Conservation (phyloP, 2,888 invertebrate species). For the Nipponacmea schrenckii region DNA sequence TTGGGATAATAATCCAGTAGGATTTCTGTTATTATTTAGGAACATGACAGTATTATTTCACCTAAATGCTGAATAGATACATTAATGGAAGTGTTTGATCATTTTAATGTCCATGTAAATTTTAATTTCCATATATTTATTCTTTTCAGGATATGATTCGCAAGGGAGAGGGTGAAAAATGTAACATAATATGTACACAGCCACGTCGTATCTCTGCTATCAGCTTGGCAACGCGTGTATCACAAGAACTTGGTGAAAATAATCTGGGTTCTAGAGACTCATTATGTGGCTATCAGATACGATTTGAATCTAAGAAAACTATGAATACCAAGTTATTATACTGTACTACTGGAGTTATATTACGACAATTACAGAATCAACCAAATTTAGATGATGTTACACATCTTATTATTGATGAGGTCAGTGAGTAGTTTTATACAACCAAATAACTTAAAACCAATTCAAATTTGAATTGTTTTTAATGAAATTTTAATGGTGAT, state of each 20-base stretch:
- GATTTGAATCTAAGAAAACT: constrained; percentile 57
- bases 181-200: constrained; percentile 62
- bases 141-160: constrained; percentile 38
- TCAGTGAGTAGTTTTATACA: constrained; percentile 22
- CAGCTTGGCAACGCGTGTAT: constrained; percentile 61
- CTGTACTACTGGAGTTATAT: constrained; percentile 89
- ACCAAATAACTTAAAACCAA: too few relatives aligned
- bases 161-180: constrained; percentile 33
- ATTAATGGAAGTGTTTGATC: too few relatives aligned
- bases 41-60: too few relatives aligned
- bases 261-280: constrained; percentile 42
- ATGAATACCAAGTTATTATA: constrained; percentile 71
- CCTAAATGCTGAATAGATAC: too few relatives aligned
- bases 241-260: constrained; percentile 59
- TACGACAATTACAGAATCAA: constrained; percentile 82
- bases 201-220: constrained; percentile 64
- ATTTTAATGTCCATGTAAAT: too few relatives aligned
- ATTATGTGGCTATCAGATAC: constrained; percentile 57
- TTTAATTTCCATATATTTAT: too few relatives aligned
- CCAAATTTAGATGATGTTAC: constrained; percentile 49
- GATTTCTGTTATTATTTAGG: too few relatives aligned
- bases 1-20: too few relatives aligned
- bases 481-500: too few relatives aligned
- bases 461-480: too few relatives aligned
- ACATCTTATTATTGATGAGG: constrained; percentile 65